Evolutionary conservation across 2,113 vertebrate genomes (phyloP), one percentile per base, ranked within the genome.

Genomic region (Notarius lentiginosus): DNA sequence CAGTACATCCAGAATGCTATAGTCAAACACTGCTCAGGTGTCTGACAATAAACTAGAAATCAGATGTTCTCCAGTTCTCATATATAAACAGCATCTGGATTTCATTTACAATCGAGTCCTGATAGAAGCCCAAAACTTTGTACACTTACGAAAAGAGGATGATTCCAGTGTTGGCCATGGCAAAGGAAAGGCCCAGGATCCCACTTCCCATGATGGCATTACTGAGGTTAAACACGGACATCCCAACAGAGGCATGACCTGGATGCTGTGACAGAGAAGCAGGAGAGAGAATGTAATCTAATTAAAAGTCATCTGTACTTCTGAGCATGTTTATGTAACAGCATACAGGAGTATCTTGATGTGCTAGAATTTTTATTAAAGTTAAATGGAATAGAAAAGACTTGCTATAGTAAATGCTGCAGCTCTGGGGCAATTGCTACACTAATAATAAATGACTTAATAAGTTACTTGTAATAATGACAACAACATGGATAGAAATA

Each of bases 151-250:
- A 84, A 79, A 99, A 99, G 83, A 99, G 94, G 17, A 99, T 68
- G 68, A 99, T 99, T 89, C 98, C 98, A 0, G 98, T 99, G 94
- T 99, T 99, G 79, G 98, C 97, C 98, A 99, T 98, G 82, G 98
- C 98, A 17, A 95, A 99, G 53, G 98, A 99, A 77, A 99, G 93
- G 49, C 98, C 98, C 88, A 99, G 93, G 90, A 99, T 99, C 1
- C 98, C 98, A 0, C 98, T 99, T 91, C 98, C 98, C 98, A 99
- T 99, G 89, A 99, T 99, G 91, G 98, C 98, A 0, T 99, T 99
- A 90, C 98, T 98, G 92, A 99, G 92, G 90, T 99, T 99, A 92
- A 99, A 99, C 0, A 97, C 96, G 0, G 98, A 99, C 96, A 99
- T 98, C 84, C 98, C 97, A 51, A 99, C 97, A 7, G 98, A 98